Conservation (phyloP, 2,888 invertebrate species). For the Kryphioiulus occultus region DNA sequence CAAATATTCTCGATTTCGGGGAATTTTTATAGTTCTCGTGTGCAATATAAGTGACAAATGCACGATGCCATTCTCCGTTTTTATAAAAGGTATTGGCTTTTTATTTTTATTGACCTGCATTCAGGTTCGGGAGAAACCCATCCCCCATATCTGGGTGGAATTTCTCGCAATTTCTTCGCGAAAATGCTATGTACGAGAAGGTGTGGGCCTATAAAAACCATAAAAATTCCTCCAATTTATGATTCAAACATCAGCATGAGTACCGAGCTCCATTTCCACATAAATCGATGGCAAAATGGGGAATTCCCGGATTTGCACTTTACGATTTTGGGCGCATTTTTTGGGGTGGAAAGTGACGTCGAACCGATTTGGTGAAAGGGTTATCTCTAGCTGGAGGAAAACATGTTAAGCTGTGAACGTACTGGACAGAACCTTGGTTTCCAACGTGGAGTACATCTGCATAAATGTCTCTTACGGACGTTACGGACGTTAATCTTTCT, state of each 20-base stretch:
- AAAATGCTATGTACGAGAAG: neutral
- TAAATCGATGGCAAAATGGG: neutral
- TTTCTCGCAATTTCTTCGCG: neutral
- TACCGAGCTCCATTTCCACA: neutral
- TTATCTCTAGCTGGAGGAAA: neutral
- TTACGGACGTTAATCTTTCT: too few relatives aligned
- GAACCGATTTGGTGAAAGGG: neutral
- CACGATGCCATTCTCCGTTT: neutral
- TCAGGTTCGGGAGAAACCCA: neutral
- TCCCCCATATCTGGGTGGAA: neutral
- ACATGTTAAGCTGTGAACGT: too few relatives aligned
- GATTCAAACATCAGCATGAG: neutral
- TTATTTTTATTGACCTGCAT: conserved; percentile 27
- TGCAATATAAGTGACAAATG: neutral
- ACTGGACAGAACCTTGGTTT: too few relatives aligned
- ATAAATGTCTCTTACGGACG: too few relatives aligned
- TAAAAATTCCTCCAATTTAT: conserved; percentile 20
- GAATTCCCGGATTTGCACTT: neutral
- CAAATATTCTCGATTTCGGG: neutral
- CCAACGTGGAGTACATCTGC: too few relatives aligned
- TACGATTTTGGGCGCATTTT: neutral
- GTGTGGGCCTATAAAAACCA: conserved; percentile 25
- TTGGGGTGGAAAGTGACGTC: neutral
- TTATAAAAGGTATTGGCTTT: neutral
- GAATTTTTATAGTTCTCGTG: neutral